phyloP scores from a whole-genome alignment of 2,113 vertebrate genomes.

The Scatophagus argus region DNA sequence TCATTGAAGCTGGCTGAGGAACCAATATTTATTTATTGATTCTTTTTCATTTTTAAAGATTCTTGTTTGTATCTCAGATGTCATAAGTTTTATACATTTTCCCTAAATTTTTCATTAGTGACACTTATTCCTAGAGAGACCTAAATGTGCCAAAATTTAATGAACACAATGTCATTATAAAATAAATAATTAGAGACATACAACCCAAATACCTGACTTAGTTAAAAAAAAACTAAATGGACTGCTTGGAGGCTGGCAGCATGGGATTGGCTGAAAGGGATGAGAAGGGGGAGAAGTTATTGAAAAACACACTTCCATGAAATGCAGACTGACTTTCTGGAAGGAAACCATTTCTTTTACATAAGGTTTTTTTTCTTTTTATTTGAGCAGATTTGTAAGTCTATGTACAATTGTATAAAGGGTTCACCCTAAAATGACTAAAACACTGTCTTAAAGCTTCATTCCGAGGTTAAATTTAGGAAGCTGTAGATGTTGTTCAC shows the following conservation, averaged over 20 bases:
- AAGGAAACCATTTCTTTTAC: too few species aligned
- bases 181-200: too few species aligned
- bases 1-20: background rate
- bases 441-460: background rate
- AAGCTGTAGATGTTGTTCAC: slow-evolving; percentile 85
- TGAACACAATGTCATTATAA: too few species aligned
- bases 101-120: background rate
- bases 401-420: background rate
- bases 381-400: too few species aligned
- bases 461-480: slow-evolving; percentile 79
- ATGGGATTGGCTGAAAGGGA: too few species aligned
- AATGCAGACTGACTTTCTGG: background rate
- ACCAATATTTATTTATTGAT: background rate
- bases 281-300: too few species aligned
- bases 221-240: background rate
- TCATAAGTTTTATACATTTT: background rate
- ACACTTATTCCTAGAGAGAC: background rate
- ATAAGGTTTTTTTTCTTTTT: too few species aligned
- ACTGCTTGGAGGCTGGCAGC: too few species aligned
- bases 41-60: background rate
- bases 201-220: background rate
- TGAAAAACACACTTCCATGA: background rate
- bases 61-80: background rate
- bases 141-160: too few species aligned
- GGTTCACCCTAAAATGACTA: background rate